Conservation (phyloP, 2,888 invertebrate species). For the Brachyptera risi region DNA sequence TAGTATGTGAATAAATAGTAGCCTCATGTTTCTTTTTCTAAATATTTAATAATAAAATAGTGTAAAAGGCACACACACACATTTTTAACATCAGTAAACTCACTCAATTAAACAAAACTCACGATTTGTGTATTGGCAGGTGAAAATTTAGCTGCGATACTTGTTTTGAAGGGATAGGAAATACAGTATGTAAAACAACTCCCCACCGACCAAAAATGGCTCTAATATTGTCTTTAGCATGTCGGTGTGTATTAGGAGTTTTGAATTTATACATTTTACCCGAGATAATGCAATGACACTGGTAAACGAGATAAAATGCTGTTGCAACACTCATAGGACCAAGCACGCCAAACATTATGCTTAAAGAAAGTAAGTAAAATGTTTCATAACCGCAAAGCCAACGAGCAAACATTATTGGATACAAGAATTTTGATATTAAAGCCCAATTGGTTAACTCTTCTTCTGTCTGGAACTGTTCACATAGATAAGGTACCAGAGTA, state of each 20-base stretch:
- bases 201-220: conserved; percentile 3
- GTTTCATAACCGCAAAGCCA: conserved; percentile 23
- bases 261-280: not conserved
- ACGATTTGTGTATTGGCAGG: not conserved
- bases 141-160: not conserved
- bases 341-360: conserved; percentile 24
- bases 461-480: not conserved
- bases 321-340: conserved; percentile 17
- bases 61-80: too few species aligned
- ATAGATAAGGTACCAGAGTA: conserved; percentile 14
- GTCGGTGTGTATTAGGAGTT: not conserved
- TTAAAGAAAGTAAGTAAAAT: conserved; percentile 11
- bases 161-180: not conserved
- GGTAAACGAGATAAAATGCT: conserved; percentile 12
- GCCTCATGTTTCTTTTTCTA: too few species aligned
- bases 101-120: too few species aligned
- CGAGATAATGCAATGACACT: not conserved
- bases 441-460: conserved; percentile 4
- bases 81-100: too few species aligned
- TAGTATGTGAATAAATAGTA: too few species aligned
- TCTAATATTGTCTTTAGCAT: not conserved
- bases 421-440: conserved; percentile 19
- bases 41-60: too few species aligned
- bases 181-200: not conserved
- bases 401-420: conserved; percentile 23